A percentile compares a stretch with the other conserved stretches of the same genome.
phyloP scores from a whole-genome alignment of 1,140 invertebrate genomes.

The Drosophila albomicans region DNA sequence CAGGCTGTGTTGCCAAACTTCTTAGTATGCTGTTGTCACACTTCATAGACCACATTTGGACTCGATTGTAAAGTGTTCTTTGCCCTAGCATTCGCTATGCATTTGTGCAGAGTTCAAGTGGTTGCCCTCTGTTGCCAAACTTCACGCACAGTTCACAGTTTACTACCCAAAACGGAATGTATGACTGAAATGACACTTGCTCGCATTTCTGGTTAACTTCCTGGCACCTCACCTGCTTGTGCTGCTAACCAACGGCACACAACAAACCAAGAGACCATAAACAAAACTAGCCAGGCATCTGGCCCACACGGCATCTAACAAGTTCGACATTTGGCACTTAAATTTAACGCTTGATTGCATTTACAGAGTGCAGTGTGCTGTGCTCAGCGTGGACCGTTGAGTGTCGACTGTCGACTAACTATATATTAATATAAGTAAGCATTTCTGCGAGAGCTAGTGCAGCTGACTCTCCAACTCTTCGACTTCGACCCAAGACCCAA shows the following conservation, averaged over 20 bases:
- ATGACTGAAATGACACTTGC: slow-evolving; percentile 38
- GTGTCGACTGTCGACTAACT: slow-evolving; percentile 9
- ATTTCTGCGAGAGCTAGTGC: slow-evolving; percentile 24
- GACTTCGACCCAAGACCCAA: slow-evolving; percentile 14
- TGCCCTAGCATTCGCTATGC: not conserved
- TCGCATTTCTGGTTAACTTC: slow-evolving; percentile 33
- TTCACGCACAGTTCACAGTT: slow-evolving; percentile 36
- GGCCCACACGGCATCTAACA: slow-evolving; percentile 67
- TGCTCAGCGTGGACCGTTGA: not conserved
- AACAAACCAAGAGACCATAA: slow-evolving; percentile 54
- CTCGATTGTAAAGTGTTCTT: not conserved
- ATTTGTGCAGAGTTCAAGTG: slow-evolving; percentile 7
- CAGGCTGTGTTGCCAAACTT: slow-evolving; percentile 48
- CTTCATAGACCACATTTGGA: not conserved
- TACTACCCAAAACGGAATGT: slow-evolving; percentile 10
- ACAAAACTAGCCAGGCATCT: slow-evolving; percentile 59
- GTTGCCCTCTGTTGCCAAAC: slow-evolving; percentile 36
- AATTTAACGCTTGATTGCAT: slow-evolving; percentile 82
- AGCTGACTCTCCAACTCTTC: slow-evolving; percentile 11
- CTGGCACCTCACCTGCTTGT: slow-evolving; percentile 48
- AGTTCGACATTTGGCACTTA: slow-evolving; percentile 80
- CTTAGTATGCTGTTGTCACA: slow-evolving; percentile 24
- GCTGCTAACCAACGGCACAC: slow-evolving; percentile 32
- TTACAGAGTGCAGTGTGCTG: slow-evolving; percentile 20
- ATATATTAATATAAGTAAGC: slow-evolving; percentile 50